Conservation (phyloP, 2,797 vertebrate genomes). For the Ctenosaura bakeri region DNA sequence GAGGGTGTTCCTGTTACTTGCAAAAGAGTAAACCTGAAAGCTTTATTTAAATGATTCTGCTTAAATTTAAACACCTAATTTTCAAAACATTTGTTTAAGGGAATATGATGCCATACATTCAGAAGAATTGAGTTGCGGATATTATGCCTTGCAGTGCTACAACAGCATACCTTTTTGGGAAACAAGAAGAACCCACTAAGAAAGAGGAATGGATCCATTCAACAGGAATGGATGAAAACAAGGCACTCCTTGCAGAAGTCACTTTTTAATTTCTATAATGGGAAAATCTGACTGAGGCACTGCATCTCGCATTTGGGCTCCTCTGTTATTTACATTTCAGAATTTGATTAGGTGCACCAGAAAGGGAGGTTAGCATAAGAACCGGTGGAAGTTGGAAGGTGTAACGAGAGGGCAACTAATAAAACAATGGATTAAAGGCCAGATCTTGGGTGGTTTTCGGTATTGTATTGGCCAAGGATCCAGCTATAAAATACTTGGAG, state of each 20-base stretch:
- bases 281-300: constrained; percentile 15
- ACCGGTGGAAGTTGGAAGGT: constrained; percentile 50
- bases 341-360: constrained; percentile 52
- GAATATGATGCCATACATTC: not conserved
- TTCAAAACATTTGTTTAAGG: not conserved
- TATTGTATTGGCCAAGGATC: constrained; percentile 28
- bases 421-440: constrained; percentile 59
- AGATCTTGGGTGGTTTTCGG: not conserved
- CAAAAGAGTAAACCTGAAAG: not conserved
- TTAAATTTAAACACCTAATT: not conserved
- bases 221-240: constrained; percentile 16
- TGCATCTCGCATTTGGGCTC: constrained; percentile 7
- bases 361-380: constrained; percentile 37
- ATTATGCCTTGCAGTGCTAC: not conserved
- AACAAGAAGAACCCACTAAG: not conserved
- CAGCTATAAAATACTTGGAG: constrained; percentile 47
- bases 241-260: constrained; percentile 8
- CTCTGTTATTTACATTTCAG: constrained; percentile 54
- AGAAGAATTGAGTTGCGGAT: not conserved
- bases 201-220: not conserved
- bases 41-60: not conserved
- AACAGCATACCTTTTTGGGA: not conserved
- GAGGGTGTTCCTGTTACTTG: not conserved
- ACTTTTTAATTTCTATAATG: constrained; percentile 43
- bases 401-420: constrained; percentile 52